phyloP scores from a whole-genome alignment of 2,888 invertebrate genomes.

The Acleris holmiana region DNA sequence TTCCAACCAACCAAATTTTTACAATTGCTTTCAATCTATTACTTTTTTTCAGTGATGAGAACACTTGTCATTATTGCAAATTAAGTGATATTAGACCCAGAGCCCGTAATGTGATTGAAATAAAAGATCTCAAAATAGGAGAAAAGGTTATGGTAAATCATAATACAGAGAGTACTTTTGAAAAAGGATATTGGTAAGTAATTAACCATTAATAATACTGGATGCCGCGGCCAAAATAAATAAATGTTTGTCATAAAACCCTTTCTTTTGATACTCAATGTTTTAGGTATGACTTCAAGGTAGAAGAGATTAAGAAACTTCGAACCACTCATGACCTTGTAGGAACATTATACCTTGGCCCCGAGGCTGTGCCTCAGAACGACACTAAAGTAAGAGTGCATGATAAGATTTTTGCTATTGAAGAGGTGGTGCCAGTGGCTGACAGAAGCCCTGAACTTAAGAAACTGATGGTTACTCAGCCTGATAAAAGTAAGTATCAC shows the following conservation, averaged over 20 bases:
- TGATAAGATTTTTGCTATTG: constrained; percentile 88
- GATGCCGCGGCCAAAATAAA: neutral
- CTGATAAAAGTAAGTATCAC: constrained; percentile 65
- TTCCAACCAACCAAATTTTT: no score
- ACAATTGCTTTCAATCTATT: no score
- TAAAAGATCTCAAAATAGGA: constrained; percentile 83
- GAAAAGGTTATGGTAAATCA: constrained; percentile 89
- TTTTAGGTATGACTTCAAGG: constrained; percentile 83
- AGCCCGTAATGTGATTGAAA: constrained; percentile 81
- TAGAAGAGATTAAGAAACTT: constrained; percentile 73
- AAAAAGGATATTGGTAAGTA: constrained; percentile 88
- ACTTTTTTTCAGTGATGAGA: constrained; percentile 60
- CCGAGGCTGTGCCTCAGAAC: constrained; percentile 81
- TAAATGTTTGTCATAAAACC: neutral
- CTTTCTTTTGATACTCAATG: neutral
- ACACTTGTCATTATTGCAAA: constrained; percentile 63
- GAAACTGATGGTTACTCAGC: constrained; percentile 54
- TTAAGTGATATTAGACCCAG: constrained; percentile 87
- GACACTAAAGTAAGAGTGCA: constrained; percentile 83
- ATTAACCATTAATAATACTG: neutral
- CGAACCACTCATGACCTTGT: constrained; percentile 69
- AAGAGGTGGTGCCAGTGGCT: constrained; percentile 73
- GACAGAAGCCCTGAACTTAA: constrained; percentile 74
- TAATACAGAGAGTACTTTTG: constrained; percentile 87
- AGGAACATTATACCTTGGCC: constrained; percentile 86